phyloP scores from a whole-genome alignment of 2,113 vertebrate genomes.

The Sapayoa aenigma region DNA sequence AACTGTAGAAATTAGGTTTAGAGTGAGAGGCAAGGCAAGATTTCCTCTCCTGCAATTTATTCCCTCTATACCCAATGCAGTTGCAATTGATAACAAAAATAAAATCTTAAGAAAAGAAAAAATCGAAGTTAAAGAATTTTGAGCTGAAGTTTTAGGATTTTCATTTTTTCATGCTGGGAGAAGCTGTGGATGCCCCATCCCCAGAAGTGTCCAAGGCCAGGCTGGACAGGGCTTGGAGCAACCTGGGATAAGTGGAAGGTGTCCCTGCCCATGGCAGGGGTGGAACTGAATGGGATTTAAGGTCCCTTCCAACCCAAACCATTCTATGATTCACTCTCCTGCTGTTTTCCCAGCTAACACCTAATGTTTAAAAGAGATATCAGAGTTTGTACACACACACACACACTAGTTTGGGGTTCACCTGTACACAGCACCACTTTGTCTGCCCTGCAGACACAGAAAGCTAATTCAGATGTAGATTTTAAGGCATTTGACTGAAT shows the following conservation, averaged over 20 bases:
- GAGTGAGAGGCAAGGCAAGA: not conserved
- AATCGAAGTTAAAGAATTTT: not conserved
- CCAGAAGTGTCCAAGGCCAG: not conserved
- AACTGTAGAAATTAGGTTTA: not conserved
- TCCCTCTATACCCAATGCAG: not conserved
- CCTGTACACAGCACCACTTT: not conserved
- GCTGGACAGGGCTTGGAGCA: not conserved
- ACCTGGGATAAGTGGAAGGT: rapidly evolving
- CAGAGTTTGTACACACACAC: not conserved
- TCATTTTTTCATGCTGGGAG: not conserved
- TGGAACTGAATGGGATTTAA: not conserved
- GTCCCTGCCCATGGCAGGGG: not conserved
- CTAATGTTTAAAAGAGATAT: not conserved
- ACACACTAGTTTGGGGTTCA: not conserved
- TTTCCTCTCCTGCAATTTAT: not conserved
- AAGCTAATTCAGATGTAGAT: not conserved
- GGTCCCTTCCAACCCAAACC: not conserved
- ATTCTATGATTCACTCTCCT: not conserved
- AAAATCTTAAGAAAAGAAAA: too few species aligned
- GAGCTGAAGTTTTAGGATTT: not conserved
- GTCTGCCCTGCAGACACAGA: not conserved
- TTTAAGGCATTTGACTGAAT: not conserved
- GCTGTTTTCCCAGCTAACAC: not conserved
- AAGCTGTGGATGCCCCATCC: not conserved
- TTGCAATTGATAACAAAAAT: too few species aligned